Evolutionary conservation across 2,113 vertebrate species (phyloP).

Genomic region (Mesocricetus auratus): DNA sequence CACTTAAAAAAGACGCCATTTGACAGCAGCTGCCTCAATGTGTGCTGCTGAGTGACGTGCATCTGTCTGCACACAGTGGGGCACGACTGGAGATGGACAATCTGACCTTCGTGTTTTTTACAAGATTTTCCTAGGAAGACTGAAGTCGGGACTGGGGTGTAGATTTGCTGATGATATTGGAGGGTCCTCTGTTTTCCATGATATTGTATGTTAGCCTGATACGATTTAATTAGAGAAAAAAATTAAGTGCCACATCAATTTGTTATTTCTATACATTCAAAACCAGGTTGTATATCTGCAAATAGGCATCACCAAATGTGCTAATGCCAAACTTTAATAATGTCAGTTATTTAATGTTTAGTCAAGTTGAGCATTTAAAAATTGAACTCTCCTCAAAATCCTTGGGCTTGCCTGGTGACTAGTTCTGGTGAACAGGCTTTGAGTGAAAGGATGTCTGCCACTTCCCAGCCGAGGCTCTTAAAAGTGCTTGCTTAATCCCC

Average conservation of each 20-base stretch:
- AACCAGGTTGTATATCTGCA: not conserved
- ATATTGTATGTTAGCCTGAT: constrained; percentile 11
- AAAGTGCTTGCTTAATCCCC: not conserved
- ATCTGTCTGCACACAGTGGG: not conserved
- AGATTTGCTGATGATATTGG: constrained; percentile 8
- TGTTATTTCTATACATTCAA: not conserved
- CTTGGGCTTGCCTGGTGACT: not conserved
- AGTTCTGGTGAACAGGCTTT: not conserved
- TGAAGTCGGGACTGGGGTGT: constrained; percentile 5
- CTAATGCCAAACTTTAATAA: not conserved
- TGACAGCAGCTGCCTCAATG: constrained; percentile 60
- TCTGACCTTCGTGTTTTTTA: constrained; percentile 53
- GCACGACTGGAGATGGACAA: not conserved
- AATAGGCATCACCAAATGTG: not conserved
- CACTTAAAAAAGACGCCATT: constrained; percentile 73
- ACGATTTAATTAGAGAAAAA: not conserved
- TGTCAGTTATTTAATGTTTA: constrained; percentile 13
- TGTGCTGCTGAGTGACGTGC: constrained; percentile 51
- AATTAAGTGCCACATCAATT: constrained; percentile 1
- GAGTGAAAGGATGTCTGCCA: constrained; percentile 38
- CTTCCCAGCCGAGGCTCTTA: constrained; percentile 2
- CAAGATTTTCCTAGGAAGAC: constrained; percentile 55
- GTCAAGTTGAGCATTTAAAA: constrained; percentile 41
- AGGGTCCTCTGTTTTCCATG: not conserved
- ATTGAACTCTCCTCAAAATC: constrained; percentile 16